Percentiles rank a stretch among this genome's conserved stretches.
phyloP scores from a whole-genome alignment of 2,888 invertebrate genomes.

The Herminia tarsipennalis region DNA sequence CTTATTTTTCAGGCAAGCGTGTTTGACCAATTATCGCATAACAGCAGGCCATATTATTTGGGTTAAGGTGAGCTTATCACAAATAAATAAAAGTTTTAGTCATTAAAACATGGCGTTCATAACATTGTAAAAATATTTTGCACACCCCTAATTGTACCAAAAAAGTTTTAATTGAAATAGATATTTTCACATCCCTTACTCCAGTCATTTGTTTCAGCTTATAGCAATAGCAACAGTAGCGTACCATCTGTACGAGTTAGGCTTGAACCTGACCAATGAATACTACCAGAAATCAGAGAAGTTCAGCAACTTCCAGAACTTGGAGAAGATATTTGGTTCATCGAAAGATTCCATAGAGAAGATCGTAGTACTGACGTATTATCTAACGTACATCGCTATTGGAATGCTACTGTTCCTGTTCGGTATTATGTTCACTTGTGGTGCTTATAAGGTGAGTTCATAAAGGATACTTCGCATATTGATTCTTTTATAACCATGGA shows the following conservation, averaged over 20 bases:
- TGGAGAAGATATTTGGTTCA: slow-evolving; percentile 71
- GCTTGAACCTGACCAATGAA: slow-evolving; percentile 62
- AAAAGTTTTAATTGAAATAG: too few species aligned
- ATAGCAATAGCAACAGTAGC: slow-evolving; percentile 70
- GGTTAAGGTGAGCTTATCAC: too few species aligned
- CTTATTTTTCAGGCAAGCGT: too few species aligned
- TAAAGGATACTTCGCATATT: too few species aligned
- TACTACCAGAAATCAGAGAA: slow-evolving; percentile 61
- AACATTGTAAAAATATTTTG: too few species aligned
- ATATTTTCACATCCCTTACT: too few species aligned
- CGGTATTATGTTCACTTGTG: slow-evolving; percentile 66
- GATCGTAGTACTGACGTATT: slow-evolving; percentile 65
- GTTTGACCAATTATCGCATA: too few species aligned
- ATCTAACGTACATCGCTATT: slow-evolving; percentile 64
- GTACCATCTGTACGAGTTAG: slow-evolving; percentile 67
- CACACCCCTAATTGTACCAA: too few species aligned
- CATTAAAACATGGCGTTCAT: too few species aligned
- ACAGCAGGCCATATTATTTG: too few species aligned
- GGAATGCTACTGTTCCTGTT: slow-evolving; percentile 68
- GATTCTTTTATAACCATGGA: too few species aligned
- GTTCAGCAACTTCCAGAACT: slow-evolving; percentile 69
- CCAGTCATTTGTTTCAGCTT: slow-evolving; percentile 63
- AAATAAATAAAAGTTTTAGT: too few species aligned
- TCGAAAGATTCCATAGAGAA: slow-evolving; percentile 61
- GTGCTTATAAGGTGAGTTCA: slow-evolving; percentile 69